Evolutionary conservation across 1,140 invertebrate species (phyloP).

Genomic region (Thaumetopoea pityocampa): DNA sequence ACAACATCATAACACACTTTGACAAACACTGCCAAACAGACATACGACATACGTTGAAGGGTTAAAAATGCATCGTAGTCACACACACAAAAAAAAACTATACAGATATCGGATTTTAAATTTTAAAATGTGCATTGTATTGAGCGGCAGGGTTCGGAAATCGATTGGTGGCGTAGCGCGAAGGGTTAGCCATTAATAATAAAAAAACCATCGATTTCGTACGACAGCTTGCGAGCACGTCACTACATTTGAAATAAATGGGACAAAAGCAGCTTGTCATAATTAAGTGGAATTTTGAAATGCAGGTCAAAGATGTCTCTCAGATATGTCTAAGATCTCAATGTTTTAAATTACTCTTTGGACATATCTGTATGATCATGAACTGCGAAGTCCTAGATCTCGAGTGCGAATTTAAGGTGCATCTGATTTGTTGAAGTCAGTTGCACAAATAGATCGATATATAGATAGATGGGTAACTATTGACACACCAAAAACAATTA

Average conservation of each 20-base stretch:
- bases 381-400: too few species aligned
- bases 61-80: slow-evolving; percentile 72
- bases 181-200: slow-evolving; percentile 70
- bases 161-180: slow-evolving; percentile 63
- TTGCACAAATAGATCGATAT: too few species aligned
- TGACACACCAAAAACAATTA: too few species aligned
- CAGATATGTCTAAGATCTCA: too few species aligned
- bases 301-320: slow-evolving; percentile 7
- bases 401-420: too few species aligned
- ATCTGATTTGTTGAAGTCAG: too few species aligned
- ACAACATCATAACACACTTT: slow-evolving; percentile 24
- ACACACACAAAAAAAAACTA: slow-evolving; percentile 58
- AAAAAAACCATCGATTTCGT: slow-evolving; percentile 58
- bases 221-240: slow-evolving; percentile 52
- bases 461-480: too few species aligned
- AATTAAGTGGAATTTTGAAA: too few species aligned
- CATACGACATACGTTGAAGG: slow-evolving; percentile 70
- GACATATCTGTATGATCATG: too few species aligned
- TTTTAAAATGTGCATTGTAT: slow-evolving; percentile 75
- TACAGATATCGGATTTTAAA: slow-evolving; percentile 75
- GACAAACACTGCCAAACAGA: slow-evolving; percentile 40
- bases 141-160: slow-evolving; percentile 62
- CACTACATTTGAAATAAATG: slow-evolving; percentile 29
- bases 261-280: slow-evolving; percentile 7
- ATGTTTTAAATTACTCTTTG: too few species aligned